Base-by-base conservation (phyloP, 2,797 vertebrate species). In the Chromis chromis region DNA sequence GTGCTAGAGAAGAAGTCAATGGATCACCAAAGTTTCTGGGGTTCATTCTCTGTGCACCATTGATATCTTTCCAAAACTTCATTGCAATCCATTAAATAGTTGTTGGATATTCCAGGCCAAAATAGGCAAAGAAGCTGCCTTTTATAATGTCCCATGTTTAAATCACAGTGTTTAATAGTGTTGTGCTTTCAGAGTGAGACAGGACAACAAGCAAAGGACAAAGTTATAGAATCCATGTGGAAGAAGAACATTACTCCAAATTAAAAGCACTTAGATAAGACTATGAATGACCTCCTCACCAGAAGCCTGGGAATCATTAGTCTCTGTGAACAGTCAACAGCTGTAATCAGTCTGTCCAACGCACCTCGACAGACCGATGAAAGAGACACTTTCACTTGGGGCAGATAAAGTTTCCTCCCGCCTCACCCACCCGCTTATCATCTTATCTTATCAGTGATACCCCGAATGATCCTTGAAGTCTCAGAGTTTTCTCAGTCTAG, bases 381-480 rank as follows among this genome's bases (percentile, higher is more conserved):
- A 60, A 75, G 71, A 69, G 50, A 39, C 19, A 33, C 10, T 36
- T 36, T 42, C 40, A 42, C 14, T 42, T 3, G 16, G 1, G 13
- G 39, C 12, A 40, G 4, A 5, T 42, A 17, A 44, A 24, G 9
- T 48, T 57, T 21, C 33, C 10, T 36, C 33, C n/a, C 28, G n/a
- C n/a, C 12, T 62, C 22, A 10, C 27, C 14, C 22, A 11, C 10
- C 9, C 9, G 9, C 33, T 11, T 42, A 17, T 16, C 40, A n/a
- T 27, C 63, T 65, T 54, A 70, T 74, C 54, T 82, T 63, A 77
- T 55, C 44, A 44, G 24, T 13, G 7, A 61, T 44, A 39, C 36
- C 13, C 1, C 21, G 42, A 54, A n/a, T 33, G 12, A 59, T 11
- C 33, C 33, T 10, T 36, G 36, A 2, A 31, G 11, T 19, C 10